Evolutionary conservation across 2,797 vertebrate species (phyloP).

Genomic region (Acipenser ruthenus): DNA sequence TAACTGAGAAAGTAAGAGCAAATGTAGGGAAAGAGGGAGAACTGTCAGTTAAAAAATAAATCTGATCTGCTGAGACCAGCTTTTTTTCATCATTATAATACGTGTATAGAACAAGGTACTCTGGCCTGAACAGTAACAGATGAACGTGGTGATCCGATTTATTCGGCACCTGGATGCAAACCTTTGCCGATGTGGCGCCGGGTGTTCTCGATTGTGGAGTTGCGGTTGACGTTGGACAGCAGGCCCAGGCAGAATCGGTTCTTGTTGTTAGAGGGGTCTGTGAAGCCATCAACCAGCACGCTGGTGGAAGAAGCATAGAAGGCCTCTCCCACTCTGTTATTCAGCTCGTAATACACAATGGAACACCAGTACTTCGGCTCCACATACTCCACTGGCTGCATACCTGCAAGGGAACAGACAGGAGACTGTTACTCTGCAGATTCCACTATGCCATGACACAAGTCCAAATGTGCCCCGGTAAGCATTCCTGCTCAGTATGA

Average conservation of each 20-base stretch:
- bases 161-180: slow-evolving; percentile 23
- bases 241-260: slow-evolving; percentile 95
- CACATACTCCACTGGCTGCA: slow-evolving; percentile 91
- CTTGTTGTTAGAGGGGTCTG: slow-evolving; percentile 93
- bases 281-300: slow-evolving; percentile 91
- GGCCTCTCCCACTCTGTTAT: slow-evolving; percentile 89
- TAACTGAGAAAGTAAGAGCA: no score
- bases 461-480: neutral
- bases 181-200: slow-evolving; percentile 94
- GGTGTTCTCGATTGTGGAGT: slow-evolving; percentile 95
- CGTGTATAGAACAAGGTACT: no score
- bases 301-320: slow-evolving; percentile 92
- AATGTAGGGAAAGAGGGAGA: no score
- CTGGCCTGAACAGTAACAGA: no score
- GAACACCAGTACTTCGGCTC: slow-evolving; percentile 96
- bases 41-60: no score
- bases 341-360: slow-evolving; percentile 93
- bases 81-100: no score
- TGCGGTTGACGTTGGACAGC: slow-evolving; percentile 90
- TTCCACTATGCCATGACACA: neutral
- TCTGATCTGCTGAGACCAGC: no score
- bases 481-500: neutral
- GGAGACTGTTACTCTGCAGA: neutral
- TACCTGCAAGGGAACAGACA: slow-evolving; percentile 56
- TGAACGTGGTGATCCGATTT: no score